A percentile compares a stretch with the other conserved stretches of the same genome.
These are phyloP conservation scores for Rhodinocichla rosea DNA, from an alignment of 2,113 vertebrate genomes.

Conservation along the genomic window DNA sequence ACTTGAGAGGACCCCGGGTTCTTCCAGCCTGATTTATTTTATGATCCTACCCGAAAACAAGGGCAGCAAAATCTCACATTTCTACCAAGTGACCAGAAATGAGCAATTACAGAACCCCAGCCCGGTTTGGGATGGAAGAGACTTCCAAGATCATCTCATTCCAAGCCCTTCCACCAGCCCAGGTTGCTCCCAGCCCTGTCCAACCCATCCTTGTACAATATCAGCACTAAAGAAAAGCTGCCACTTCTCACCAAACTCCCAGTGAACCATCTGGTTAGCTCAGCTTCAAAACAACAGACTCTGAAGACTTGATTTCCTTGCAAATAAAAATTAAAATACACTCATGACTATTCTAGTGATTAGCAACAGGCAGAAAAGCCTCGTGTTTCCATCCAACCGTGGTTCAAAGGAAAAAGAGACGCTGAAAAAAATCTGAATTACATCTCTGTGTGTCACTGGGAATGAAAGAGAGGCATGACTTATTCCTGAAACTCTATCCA, in stretches of 20 bases:
- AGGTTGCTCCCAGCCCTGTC: not conserved
- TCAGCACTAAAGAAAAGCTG: not conserved
- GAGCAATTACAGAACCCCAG: not conserved
- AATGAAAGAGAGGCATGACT: not conserved
- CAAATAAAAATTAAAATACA: not conserved
- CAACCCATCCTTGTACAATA: not conserved
- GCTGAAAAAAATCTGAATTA: not conserved
- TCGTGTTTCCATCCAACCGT: not conserved
- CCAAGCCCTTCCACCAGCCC: not conserved
- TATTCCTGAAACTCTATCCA: not conserved
- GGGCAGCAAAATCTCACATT: not conserved
- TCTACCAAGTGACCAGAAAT: not conserved
- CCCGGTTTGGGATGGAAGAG: not conserved
- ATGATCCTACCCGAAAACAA: not conserved
- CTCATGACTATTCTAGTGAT: not conserved
- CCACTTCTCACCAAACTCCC: not conserved
- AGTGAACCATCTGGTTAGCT: not conserved
- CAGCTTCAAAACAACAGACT: not conserved
- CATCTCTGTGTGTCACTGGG: not conserved
- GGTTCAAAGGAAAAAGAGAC: not conserved
- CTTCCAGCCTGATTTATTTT: not conserved
- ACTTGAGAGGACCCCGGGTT: accelerated
- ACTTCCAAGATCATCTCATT: not conserved
- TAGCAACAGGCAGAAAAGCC: not conserved
- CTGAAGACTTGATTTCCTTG: not conserved